Base-by-base conservation (phyloP, 1,140 invertebrate species). In the Phymorhynchus buccinoides region DNA sequence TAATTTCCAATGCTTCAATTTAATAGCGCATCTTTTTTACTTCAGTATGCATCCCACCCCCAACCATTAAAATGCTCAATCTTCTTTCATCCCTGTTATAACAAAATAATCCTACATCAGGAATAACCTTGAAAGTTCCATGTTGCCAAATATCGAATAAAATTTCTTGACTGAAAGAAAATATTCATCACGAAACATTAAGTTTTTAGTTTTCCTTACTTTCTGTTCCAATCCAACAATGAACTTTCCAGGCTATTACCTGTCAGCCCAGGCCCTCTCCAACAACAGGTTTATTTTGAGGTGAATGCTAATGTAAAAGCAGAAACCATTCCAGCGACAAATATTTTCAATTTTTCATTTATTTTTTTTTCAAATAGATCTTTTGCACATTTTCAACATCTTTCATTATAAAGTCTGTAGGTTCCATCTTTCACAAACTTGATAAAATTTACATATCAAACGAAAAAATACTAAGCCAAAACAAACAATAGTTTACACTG, bases 181-280 rank as follows among this genome's bases (percentile, higher is more conserved):
- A 62, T 27, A 62, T 62, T 14, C 0, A 27, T 14, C 22, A 52
- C 2, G 48, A 52, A 52, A 52, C 56, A 18, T 27, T 62, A 27
- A 27, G 1, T 62, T 27, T 62, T 62, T 0, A 1, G 22, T 71
- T 71, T 71, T 1, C 27, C 27, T 85, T 39, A 9, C 48, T 16
- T 52, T 80, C 66, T 37, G 48, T 48, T 48, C 18, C 41, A 42
- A 71, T 80, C 71, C 35, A 80, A 32, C 30, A 84, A 42, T 18
- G 86, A 87, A 87, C 86, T 87, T 87, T 84, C 84, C 84, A 87
- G 86, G 84, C 83, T 87, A 87, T 84, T 84, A 87, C 86, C 86
- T 87, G 86, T 84, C 86, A 87, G 86, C 86, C 86, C 86, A 87
- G 86, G 86, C 86, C 86, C 86, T 87, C 86, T 87, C 86, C 86